phyloP scores from a whole-genome alignment of 2,888 invertebrate species.

The Aleiodes alternator region DNA sequence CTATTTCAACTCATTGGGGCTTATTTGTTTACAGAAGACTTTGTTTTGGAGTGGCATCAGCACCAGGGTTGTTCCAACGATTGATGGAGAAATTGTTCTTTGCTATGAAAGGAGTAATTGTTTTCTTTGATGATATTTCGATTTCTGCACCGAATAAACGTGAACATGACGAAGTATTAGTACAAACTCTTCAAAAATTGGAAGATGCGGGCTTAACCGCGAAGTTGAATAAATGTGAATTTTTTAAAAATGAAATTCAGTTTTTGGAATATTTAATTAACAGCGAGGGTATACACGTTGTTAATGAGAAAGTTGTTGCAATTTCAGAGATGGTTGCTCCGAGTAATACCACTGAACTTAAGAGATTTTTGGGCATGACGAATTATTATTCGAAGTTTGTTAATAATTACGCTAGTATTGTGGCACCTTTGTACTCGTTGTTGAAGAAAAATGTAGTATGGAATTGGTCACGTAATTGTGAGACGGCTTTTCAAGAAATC shows the following conservation, averaged over 20 bases:
- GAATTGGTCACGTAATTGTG: conserved; percentile 33
- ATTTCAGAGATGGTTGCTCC: conserved; percentile 38
- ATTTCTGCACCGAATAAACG: neutral
- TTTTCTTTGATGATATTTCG: conserved; percentile 44
- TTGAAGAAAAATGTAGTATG: conserved; percentile 33
- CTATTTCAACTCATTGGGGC: conserved; percentile 67
- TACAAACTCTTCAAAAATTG: conserved; percentile 19
- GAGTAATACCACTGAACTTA: conserved; percentile 25
- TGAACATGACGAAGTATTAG: conserved; percentile 19
- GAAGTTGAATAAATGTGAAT: conserved; percentile 61
- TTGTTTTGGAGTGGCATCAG: conserved; percentile 39
- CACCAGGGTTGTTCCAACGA: conserved; percentile 37
- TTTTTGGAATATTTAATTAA: conserved; percentile 50
- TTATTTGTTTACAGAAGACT: conserved; percentile 55
- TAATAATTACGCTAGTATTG: conserved; percentile 33
- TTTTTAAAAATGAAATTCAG: conserved; percentile 30
- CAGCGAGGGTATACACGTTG: conserved; percentile 29
- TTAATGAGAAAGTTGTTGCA: conserved; percentile 32
- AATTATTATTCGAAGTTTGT: conserved; percentile 51
- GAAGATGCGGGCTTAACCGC: conserved; percentile 49
- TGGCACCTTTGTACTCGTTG: conserved; percentile 40
- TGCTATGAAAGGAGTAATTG: conserved; percentile 26
- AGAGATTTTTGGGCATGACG: conserved; percentile 45
- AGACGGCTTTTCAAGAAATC: conserved; percentile 34
- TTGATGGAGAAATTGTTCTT: conserved; percentile 42